Conservation (phyloP, 2,797 vertebrate genomes). For the Catharus ustulatus region DNA sequence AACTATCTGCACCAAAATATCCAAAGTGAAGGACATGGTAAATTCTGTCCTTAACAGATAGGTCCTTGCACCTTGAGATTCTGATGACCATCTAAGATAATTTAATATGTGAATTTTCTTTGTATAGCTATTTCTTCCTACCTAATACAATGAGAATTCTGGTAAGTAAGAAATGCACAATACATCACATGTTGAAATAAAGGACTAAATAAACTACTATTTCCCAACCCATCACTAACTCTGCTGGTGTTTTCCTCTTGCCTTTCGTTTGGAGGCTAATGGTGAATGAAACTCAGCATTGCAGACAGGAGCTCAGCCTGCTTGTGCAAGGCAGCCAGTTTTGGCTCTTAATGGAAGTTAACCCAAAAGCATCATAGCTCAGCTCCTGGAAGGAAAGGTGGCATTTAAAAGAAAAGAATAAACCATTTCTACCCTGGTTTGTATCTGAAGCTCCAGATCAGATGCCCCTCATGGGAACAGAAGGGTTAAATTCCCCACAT, state of each 20-base stretch:
- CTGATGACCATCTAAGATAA: background rate
- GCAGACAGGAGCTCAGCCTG: background rate
- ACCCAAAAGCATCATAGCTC: background rate
- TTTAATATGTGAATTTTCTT: background rate
- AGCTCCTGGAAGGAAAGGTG: background rate
- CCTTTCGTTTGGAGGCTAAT: background rate
- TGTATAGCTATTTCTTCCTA: background rate
- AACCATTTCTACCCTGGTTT: background rate
- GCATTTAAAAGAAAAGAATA: background rate
- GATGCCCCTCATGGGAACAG: rapidly evolving
- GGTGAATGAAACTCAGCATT: background rate
- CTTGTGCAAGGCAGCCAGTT: background rate
- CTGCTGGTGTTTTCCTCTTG: background rate
- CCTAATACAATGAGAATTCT: background rate
- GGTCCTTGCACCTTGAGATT: background rate
- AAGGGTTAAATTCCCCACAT: background rate
- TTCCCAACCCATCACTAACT: background rate
- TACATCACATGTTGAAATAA: conserved; percentile 37
- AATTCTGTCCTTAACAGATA: background rate
- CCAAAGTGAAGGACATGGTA: background rate
- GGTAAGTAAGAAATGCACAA: background rate
- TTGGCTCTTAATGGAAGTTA: background rate
- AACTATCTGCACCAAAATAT: background rate
- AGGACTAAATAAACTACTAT: background rate
- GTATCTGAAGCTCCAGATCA: background rate